Base-by-base conservation (phyloP, 2,888 invertebrate species). In the Steinernema hermaphroditum region DNA sequence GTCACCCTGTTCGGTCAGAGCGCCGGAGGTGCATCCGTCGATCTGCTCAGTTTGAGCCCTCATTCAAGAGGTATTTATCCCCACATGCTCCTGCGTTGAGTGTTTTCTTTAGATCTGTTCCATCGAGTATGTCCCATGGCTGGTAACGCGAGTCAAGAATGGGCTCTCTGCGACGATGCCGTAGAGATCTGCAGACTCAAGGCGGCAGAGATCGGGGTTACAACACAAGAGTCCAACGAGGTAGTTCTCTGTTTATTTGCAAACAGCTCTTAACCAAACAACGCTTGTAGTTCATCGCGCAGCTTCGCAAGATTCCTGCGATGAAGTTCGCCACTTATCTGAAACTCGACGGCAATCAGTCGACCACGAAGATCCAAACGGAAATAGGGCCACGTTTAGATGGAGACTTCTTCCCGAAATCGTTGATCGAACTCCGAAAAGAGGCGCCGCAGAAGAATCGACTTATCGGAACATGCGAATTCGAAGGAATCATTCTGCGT, bases 41-140 rank as follows among this genome's bases (percentile, higher is more conserved):
- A 82, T 75, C 49, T 82, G 8, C 75, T 82, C 2, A 75, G 79
- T 32, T 46, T 82, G 9, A 79, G 80, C 49, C 82, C 82, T n/a
- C 78, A 81, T 37, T 79, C 81, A 0, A 72, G 81, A 74, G 80
- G 80, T 81, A 43, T 22, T 73, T 27, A 9, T 19, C 2, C 22
- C 29, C 43, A 27, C 14, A n/a, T n/a, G n/a, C n/a, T n/a, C n/a
- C n/a, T n/a, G n/a, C n/a, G n/a, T n/a, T n/a, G n/a, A n/a, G 1
- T 8, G 19, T 2, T 24, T 1, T 4, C 75, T 80, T 32, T 68
- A 81, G 81, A 81, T 71, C 76, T 82, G 8, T 82, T 82, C 72
- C 80, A 82, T 44, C 80, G 80, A 76, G 81, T 82, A n/a, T 75
- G 80, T 57, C 82, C 81, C 1, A 80, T 81, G 80, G 81, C 80